Evolutionary conservation across 1,140 invertebrate species (phyloP).

Genomic region (Bombus pascuorum): DNA sequence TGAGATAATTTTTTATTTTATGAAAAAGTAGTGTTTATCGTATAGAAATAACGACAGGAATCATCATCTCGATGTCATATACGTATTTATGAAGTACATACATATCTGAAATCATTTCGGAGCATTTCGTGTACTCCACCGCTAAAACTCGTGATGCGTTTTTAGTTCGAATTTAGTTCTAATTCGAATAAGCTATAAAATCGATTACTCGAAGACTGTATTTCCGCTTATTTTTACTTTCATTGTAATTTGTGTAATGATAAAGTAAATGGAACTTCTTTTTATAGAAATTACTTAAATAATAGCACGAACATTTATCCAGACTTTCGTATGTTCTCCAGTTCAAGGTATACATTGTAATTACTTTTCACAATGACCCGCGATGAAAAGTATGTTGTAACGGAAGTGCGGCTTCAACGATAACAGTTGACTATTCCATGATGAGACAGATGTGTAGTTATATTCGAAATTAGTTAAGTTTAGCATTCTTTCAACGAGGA

Average conservation of each 20-base stretch:
- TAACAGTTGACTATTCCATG: constrained; percentile 26
- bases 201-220: background rate
- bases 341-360: constrained; percentile 21
- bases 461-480: constrained; percentile 30
- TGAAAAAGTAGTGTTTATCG: background rate
- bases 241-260: background rate
- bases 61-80: background rate
- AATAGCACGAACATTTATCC: background rate
- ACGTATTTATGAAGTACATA: background rate
- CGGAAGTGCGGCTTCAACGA: constrained; percentile 33
- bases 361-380: constrained; percentile 59
- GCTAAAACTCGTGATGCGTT: background rate
- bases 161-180: background rate
- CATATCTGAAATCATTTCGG: background rate
- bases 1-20: too few species aligned
- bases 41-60: background rate
- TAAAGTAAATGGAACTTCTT: background rate
- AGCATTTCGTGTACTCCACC: background rate
- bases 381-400: constrained; percentile 49
- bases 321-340: constrained; percentile 7
- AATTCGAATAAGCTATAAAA: background rate
- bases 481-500: background rate
- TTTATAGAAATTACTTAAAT: background rate
- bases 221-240: background rate
- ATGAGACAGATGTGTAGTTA: constrained; percentile 34